Evolutionary conservation across 2,113 vertebrate genomes (phyloP).

Genomic region (Eulemur macaco): DNA sequence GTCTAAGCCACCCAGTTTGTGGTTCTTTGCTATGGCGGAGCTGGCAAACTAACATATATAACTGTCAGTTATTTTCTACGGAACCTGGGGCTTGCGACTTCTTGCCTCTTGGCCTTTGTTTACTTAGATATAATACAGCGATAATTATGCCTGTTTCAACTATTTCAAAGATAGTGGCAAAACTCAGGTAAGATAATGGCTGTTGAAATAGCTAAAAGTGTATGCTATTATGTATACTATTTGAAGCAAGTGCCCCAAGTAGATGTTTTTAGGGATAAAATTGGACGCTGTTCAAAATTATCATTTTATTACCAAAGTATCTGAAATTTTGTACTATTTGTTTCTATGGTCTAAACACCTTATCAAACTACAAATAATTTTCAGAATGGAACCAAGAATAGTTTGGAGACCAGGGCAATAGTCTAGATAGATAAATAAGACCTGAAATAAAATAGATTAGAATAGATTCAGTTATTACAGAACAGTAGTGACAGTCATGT

Average conservation of each 20-base stretch:
- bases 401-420: neutral
- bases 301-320: neutral
- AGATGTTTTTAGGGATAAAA: neutral
- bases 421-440: neutral
- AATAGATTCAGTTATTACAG: neutral
- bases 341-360: neutral
- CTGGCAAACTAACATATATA: neutral
- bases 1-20: neutral
- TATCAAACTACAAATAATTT: neutral
- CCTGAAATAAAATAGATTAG: neutral
- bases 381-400: neutral
- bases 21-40: neutral
- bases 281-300: neutral
- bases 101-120: neutral
- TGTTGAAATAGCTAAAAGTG: neutral
- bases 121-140: neutral
- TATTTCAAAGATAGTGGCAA: neutral
- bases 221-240: neutral
- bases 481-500: neutral
- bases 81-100: fast-evolving
- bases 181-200: neutral
- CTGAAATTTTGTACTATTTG: neutral
- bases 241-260: neutral
- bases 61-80: neutral
- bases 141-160: neutral